phyloP scores from a whole-genome alignment of 2,888 invertebrate species.

The Nephrotoma guestfalica region DNA sequence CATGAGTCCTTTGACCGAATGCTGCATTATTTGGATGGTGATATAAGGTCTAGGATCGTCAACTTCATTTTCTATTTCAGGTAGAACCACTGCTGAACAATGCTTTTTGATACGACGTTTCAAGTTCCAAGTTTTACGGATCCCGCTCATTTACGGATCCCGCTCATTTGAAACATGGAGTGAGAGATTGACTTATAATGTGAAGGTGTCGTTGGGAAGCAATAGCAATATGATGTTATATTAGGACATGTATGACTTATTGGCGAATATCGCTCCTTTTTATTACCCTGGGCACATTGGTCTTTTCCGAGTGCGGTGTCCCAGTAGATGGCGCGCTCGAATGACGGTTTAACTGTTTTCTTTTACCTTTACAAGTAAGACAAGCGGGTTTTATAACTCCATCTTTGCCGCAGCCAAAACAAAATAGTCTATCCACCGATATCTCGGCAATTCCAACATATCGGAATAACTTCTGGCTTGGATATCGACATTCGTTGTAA shows the following conservation, averaged over 20 bases:
- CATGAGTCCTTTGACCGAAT: not conserved
- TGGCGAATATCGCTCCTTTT: not conserved
- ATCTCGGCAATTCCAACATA: not conserved
- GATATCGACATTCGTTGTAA: not conserved
- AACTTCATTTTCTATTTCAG: not conserved
- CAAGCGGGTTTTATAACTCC: not conserved
- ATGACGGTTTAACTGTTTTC: not conserved
- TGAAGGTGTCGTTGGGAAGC: not conserved
- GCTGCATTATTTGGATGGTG: not conserved
- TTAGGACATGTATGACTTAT: not conserved
- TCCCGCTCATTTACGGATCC: too few relatives aligned
- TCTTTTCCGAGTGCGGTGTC: not conserved
- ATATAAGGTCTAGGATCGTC: not conserved
- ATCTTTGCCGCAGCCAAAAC: not conserved
- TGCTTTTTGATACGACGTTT: not conserved
- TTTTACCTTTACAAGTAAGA: not conserved
- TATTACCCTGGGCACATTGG: not conserved
- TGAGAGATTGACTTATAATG: too few relatives aligned
- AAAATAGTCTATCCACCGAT: not conserved
- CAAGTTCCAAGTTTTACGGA: not conserved
- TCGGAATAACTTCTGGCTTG: not conserved
- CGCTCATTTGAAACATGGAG: not conserved
- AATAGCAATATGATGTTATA: not conserved
- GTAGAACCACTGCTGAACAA: not conserved
- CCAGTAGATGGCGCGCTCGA: not conserved